Conservation (phyloP, 2,888 invertebrate genomes). For the Caenorhabditis japonica region DNA sequence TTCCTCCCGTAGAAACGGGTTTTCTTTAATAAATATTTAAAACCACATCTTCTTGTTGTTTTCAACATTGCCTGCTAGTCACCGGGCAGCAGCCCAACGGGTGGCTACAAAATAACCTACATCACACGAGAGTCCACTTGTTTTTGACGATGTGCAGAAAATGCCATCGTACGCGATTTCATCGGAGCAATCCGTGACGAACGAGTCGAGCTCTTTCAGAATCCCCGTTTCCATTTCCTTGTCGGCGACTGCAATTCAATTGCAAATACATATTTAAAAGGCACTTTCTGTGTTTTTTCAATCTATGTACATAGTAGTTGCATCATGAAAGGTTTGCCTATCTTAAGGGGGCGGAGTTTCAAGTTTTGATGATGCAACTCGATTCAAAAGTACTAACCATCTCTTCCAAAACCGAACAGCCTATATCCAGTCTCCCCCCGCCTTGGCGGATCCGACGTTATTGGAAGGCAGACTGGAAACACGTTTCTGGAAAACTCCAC, state of each 20-base stretch:
- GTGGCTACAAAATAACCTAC: conserved; percentile 4
- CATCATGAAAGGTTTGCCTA: no score
- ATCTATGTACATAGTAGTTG: no score
- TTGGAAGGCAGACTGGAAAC: conserved; percentile 39
- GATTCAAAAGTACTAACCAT: conserved; percentile 19
- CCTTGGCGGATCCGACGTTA: background rate
- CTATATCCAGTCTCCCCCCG: conserved; percentile 9
- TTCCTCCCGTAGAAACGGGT: no score
- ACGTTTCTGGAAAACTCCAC: conserved; percentile 27
- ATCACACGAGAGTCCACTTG: conserved; percentile 36
- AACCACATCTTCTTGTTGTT: no score
- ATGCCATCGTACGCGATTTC: conserved; percentile 19
- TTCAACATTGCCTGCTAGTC: no score
- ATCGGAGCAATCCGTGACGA: conserved; percentile 25
- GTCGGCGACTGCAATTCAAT: background rate
- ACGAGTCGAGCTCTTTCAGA: conserved; percentile 11
- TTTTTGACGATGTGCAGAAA: conserved; percentile 25
- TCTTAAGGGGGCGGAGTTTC: no score
- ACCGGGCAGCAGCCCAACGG: no score
- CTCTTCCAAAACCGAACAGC: conserved; percentile 46
- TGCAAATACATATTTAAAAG: no score
- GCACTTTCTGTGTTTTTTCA: no score
- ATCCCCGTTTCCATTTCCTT: conserved; percentile 11
- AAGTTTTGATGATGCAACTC: no score
- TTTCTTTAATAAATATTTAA: no score